Percentiles rank a stretch among this genome's conserved stretches.
Evolutionary conservation across 2,888 invertebrate species (phyloP).

Genomic region (Resseliella maxima): DNA sequence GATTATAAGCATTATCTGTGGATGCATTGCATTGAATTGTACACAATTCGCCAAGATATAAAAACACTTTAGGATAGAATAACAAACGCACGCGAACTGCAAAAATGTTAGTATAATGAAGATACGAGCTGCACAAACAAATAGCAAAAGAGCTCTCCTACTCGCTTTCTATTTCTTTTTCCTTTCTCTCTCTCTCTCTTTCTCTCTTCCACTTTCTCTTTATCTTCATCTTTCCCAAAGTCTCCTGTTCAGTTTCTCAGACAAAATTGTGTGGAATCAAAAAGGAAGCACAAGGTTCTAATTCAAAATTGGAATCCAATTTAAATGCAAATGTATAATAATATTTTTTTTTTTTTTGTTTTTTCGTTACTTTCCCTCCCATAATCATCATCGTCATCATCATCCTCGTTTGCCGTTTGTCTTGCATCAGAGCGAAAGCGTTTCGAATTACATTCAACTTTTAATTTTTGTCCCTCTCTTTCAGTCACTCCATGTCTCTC

Average conservation of each 20-base stretch:
- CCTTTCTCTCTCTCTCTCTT: no score
- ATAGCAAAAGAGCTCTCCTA: neutral
- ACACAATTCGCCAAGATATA: constrained; percentile 8
- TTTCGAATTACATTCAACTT: constrained; percentile 36
- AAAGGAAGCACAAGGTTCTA: constrained; percentile 36
- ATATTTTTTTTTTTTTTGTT: constrained; percentile 37
- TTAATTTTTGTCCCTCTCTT: constrained; percentile 7
- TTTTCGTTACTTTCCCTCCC: neutral
- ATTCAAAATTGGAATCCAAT: constrained; percentile 55
- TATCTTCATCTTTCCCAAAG: no score
- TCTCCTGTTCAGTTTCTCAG: neutral
- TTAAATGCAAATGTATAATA: constrained; percentile 55
- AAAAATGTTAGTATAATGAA: constrained; percentile 48
- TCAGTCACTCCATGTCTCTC: neutral
- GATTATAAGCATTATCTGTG: constrained; percentile 1
- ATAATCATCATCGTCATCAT: neutral
- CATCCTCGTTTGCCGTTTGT: neutral
- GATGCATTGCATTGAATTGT: neutral
- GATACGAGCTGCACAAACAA: constrained; percentile 41
- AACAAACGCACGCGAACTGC: neutral
- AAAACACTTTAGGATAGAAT: neutral
- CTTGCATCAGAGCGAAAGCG: neutral
- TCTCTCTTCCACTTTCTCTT: no score
- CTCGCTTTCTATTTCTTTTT: neutral
- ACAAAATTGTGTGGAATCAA: constrained; percentile 14